These are phyloP conservation scores for Pipistrellus nathusii DNA, from an alignment of 2,797 vertebrate genomes.

Conservation along the genomic window DNA sequence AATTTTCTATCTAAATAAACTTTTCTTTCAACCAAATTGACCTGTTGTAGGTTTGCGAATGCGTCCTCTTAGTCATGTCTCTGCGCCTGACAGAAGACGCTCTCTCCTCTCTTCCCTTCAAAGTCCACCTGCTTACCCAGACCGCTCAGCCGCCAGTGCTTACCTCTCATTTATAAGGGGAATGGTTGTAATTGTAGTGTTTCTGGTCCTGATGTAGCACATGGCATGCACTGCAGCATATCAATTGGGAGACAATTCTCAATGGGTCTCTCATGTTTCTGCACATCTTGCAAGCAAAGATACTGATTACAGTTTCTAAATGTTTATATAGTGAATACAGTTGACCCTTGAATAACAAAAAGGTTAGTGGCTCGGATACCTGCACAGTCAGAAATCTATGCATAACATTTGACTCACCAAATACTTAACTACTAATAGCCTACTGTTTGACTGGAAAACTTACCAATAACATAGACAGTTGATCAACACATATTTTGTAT, in stretches of 20 bases:
- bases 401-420: not conserved
- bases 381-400: not conserved
- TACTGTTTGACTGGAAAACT: not conserved
- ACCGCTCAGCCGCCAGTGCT: not conserved
- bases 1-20: not conserved
- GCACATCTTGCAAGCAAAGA: not conserved
- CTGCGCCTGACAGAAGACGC: not conserved
- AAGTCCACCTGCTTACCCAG: not conserved
- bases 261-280: not conserved
- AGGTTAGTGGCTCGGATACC: not conserved
- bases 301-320: not conserved
- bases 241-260: not conserved
- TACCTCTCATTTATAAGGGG: not conserved
- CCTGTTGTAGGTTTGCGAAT: not conserved
- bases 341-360: not conserved
- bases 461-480: not conserved
- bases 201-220: not conserved
- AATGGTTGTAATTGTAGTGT: not conserved
- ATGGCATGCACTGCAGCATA: not conserved
- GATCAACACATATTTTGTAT: not conserved
- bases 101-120: not conserved
- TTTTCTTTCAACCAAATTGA: not conserved
- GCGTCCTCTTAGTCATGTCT: not conserved
- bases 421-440: not conserved
- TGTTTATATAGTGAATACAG: not conserved